Evolutionary conservation across 2,797 vertebrate genomes (phyloP), one percentile per base, ranked within the genome.

Genomic region (Triplophysa yarkandensis): DNA sequence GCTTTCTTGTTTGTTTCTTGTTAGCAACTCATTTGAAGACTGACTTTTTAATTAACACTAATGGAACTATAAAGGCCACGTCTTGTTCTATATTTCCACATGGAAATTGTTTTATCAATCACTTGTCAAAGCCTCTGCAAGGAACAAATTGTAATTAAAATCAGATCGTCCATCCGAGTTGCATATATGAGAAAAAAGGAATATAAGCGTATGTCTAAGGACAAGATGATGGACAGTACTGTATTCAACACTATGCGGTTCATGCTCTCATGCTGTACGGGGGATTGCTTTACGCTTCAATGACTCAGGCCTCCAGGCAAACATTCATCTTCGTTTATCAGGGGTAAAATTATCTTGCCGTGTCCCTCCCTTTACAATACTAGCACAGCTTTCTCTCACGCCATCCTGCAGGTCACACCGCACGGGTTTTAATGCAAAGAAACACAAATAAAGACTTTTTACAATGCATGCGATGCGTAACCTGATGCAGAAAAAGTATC

Each of bases 281-380:
- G 58, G 86, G 85, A 79, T 78, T 75, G 82, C 82, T 85, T 84
- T 81, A 88, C 67, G 80, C 84, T 78, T 83, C 83, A 85, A 71
- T 61, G 80, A 81, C 72, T 78, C 32, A 60, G 80, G 68, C 76
- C 82, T 83, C 86, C 79, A 82, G 77, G 81, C 81, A 80, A 87
- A 85, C 84, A 89, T 90, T 88, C 77, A 86, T 90, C 87, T 86
- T 89, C 77, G 88, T 91, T 90, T 89, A 85, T 76, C 68, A 81
- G 81, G 65, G 46, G 48, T 25, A 27, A 74, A 69, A 66, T 65
- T 57, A 48, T 64, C 36, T 75, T 71, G n/a, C 46, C 60, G 28
- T 4, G 17, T n/a, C 11, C 17, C 48, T 14, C n/a, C 19, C 14
- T 16, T 23, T 41, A 30, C 43, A 61, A 6, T 36, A 44, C 9